Evolutionary conservation across 2,888 invertebrate species (phyloP).

Genomic region (Lydus trimaculatus): DNA sequence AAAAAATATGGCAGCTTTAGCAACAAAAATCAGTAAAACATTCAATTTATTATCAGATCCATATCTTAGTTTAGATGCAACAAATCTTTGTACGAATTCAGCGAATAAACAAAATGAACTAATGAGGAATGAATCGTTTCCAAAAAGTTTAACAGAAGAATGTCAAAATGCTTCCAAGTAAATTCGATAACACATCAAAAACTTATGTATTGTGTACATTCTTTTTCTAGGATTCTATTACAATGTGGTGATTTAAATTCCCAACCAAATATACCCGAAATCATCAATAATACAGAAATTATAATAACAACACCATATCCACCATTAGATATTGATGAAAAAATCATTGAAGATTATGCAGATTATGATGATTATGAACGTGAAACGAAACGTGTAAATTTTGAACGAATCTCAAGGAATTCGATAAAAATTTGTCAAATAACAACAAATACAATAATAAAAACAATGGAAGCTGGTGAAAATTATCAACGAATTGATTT

Average conservation of each 20-base stretch:
- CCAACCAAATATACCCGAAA: slow-evolving; percentile 1
- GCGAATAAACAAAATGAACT: not conserved
- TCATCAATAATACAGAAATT: not conserved
- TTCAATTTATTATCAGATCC: not conserved
- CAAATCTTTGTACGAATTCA: slow-evolving; percentile 9
- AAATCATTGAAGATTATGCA: slow-evolving; percentile 17
- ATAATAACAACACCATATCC: slow-evolving; percentile 20
- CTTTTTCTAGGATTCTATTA: slow-evolving; percentile 3
- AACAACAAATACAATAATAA: slow-evolving; percentile 1
- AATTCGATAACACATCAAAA: too few relatives aligned
- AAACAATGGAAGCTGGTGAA: slow-evolving; percentile 16
- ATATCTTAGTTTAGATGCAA: not conserved
- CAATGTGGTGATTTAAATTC: slow-evolving; percentile 13
- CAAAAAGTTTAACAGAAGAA: slow-evolving; percentile 1
- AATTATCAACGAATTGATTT: not conserved
- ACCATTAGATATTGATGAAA: not conserved
- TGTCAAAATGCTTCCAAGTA: slow-evolving; percentile 1
- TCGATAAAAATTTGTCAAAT: slow-evolving; percentile 12
- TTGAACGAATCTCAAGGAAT: slow-evolving; percentile 11
- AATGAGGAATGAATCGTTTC: slow-evolving; percentile 6
- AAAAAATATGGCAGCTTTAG: not conserved
- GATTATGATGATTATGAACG: slow-evolving; percentile 19
- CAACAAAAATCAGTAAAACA: not conserved
- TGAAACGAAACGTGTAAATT: slow-evolving; percentile 12
- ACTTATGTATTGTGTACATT: too few relatives aligned